Evolutionary conservation across 2,797 vertebrate species (phyloP), one percentile per base, ranked within the genome.

Genomic region (Poeciliopsis gracilis): DNA sequence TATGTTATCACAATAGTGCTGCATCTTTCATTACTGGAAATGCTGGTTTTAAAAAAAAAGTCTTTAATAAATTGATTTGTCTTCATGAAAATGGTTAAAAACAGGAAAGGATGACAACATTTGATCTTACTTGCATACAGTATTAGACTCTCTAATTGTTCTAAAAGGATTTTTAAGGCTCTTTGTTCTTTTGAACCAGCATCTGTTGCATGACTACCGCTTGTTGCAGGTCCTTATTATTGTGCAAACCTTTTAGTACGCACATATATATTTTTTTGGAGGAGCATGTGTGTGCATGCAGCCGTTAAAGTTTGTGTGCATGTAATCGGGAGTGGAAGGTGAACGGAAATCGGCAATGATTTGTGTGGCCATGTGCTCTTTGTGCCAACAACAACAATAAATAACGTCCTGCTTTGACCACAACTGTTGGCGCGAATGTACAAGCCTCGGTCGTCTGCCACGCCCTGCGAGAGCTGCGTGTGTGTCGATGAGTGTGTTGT

Each of bases 301-400:
- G 63, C 59, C 81, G 59, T 59, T 53, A 33, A 49, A 55, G 57
- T 57, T 67, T 73, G 66, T 76, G 72, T 73, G 61, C 49, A 13
- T 1, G 70, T 72, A 51, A 81, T 36, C 36, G 61, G n/a, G 51
- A 66, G 76, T 72, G 47, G 75, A 78, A 79, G 73, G 76, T 53
- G 80, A 79, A 82, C 74, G 67, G 41, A 75, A 75, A 74, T 75
- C 10, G 0, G 73, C 33, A 51, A 51, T 33, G 4, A 76, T 59
- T 67, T 90, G 80, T 77, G 81, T 78, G 63, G 41, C 59, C 72
- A 55, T 77, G 51, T 23, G 57, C 63, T 30, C 57, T 71, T 70
- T 75, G 82, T 78, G 78, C 88, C 85, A 90, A 85, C 79, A 86
- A 85, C 87, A 87, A 85, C 87, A 85, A 86, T 92, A 93, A 91